phyloP scores from a whole-genome alignment of 2,888 invertebrate genomes.

The Trissolcus brochymenae region DNA sequence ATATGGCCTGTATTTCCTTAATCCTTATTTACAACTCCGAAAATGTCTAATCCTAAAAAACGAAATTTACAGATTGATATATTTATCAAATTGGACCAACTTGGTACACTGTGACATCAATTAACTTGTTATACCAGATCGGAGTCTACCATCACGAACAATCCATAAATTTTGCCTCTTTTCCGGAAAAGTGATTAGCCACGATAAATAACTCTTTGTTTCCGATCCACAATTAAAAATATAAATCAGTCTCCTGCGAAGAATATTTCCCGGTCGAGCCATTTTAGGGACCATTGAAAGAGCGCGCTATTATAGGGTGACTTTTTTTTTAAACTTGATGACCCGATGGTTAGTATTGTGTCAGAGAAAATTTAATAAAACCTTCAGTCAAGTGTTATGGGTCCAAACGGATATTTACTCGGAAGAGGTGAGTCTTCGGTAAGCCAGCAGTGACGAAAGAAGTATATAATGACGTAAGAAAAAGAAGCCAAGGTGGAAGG shows the following conservation, averaged over 20 bases:
- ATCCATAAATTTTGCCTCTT: conserved; percentile 31
- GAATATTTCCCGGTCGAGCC: conserved; percentile 22
- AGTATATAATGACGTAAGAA: conserved; percentile 55
- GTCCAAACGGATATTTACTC: conserved; percentile 57
- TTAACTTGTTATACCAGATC: not conserved
- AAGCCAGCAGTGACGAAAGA: conserved; percentile 38
- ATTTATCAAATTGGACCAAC: not conserved
- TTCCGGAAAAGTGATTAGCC: conserved; percentile 30
- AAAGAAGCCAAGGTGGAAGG: conserved; percentile 45
- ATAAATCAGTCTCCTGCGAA: conserved; percentile 30
- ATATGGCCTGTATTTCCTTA: not conserved
- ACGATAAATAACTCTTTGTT: conserved; percentile 44
- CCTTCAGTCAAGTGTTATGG: conserved; percentile 50
- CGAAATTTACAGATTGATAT: too few relatives aligned
- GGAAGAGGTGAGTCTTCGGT: conserved; percentile 47
- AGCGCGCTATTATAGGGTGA: conserved; percentile 22
- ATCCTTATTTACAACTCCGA: not conserved
- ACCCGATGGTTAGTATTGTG: conserved; percentile 24
- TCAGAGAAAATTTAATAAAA: conserved; percentile 55
- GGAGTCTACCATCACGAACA: conserved; percentile 14
- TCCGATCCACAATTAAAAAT: conserved; percentile 43
- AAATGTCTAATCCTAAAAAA: too few relatives aligned
- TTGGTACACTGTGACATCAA: conserved; percentile 6
- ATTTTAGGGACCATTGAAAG: conserved; percentile 27
- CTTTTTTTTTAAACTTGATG: conserved; percentile 33